phyloP scores from a whole-genome alignment of 2,113 vertebrate genomes.

The Cyanocitta stelleri region DNA sequence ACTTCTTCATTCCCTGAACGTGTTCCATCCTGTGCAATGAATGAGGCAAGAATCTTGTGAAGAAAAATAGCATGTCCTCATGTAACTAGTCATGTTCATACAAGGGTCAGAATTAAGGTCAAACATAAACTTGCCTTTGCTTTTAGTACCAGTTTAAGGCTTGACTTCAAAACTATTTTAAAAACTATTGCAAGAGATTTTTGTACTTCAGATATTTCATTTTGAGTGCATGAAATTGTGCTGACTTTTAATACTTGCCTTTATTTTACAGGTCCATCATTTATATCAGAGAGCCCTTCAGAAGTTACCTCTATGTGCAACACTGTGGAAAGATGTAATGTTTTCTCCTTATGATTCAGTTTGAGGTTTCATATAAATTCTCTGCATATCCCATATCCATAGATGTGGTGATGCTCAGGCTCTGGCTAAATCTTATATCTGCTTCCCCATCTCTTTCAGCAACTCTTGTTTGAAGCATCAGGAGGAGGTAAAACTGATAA shows the following conservation, averaged over 20 bases:
- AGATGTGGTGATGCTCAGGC: constrained; percentile 78
- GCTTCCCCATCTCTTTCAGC: constrained; percentile 86
- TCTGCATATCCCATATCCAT: constrained; percentile 82
- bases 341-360: constrained; percentile 80
- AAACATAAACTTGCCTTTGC: constrained; percentile 10
- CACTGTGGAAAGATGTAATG: constrained; percentile 99
- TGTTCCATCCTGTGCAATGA: constrained; percentile 53
- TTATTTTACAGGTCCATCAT: constrained; percentile 84
- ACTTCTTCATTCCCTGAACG: not conserved
- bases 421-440: constrained; percentile 78
- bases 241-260: constrained; percentile 52
- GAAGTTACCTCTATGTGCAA: constrained; percentile 91
- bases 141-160: not conserved
- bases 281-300: constrained; percentile 91
- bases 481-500: constrained; percentile 91
- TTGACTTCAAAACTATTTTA: not conserved
- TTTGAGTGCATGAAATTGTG: not conserved
- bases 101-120: constrained; percentile 54
- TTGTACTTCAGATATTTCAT: not conserved
- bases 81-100: not conserved
- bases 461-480: constrained; percentile 94
- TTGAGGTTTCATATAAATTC: constrained; percentile 78
- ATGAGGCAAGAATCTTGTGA: constrained; percentile 40
- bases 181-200: not conserved
- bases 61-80: not conserved